These are phyloP conservation scores for Alviniconcha marisindica DNA, from an alignment of 1,140 invertebrate species.

Conservation along the genomic window DNA sequence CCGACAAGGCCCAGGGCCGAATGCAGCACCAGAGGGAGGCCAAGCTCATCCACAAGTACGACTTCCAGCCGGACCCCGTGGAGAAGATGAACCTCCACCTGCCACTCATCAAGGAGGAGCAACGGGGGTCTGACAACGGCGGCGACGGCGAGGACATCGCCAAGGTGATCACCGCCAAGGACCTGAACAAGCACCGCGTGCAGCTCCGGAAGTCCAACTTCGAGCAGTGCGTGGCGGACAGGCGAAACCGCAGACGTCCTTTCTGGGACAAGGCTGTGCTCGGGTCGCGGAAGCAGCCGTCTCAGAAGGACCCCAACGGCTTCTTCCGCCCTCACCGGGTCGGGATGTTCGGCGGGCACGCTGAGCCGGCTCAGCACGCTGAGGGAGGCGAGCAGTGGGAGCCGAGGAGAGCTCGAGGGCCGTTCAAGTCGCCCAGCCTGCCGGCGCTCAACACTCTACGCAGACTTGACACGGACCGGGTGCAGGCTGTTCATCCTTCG, in stretches of 20 bases:
- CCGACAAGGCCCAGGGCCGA: background rate
- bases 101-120: conserved; percentile 5
- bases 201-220: conserved; percentile 28
- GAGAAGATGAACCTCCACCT: conserved; percentile 30
- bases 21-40: conserved; percentile 34
- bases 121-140: background rate
- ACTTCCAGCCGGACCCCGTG: conserved; percentile 40
- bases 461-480: background rate
- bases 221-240: conserved; percentile 21
- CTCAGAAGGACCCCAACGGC: background rate
- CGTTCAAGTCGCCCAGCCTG: conserved; percentile 15
- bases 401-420: background rate
- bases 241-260: background rate
- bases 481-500: conserved; percentile 12
- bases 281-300: background rate
- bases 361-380: background rate
- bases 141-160: conserved; percentile 9
- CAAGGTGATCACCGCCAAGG: conserved; percentile 15
- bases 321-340: too few species aligned
- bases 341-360: too few species aligned
- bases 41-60: conserved; percentile 27
- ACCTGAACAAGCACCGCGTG: conserved; percentile 25
- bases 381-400: background rate
- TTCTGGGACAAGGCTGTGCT: conserved; percentile 35
- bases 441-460: background rate